Conservation (phyloP, 2,888 invertebrate species). For the Mystacides longicornis region DNA sequence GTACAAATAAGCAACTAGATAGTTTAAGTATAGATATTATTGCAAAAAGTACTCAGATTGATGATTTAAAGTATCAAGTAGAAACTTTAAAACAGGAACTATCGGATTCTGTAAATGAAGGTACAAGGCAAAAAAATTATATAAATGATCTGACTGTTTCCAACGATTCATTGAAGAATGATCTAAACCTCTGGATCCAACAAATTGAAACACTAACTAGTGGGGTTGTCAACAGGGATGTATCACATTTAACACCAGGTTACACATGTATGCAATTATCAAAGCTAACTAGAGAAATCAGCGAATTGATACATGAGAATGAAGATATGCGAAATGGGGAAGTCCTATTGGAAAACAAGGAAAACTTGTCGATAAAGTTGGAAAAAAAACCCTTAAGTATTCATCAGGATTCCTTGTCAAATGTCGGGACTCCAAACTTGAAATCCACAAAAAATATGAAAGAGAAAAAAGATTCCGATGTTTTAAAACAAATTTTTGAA, state of each 20-base stretch:
- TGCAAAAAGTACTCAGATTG: background rate
- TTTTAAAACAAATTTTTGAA: too few species aligned
- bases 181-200: too few species aligned
- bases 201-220: too few species aligned
- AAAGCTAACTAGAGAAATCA: background rate
- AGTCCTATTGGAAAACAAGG: background rate
- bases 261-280: too few species aligned
- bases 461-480: too few species aligned
- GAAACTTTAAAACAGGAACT: background rate
- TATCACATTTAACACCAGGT: too few species aligned
- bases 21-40: background rate
- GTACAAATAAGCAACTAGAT: background rate
- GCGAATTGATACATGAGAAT: background rate
- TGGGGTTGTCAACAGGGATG: too few species aligned
- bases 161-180: background rate
- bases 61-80: background rate
- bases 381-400: background rate
- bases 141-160: background rate
- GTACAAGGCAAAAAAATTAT: too few species aligned
- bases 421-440: too few species aligned
- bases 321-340: background rate
- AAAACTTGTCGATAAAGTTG: background rate
- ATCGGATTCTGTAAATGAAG: background rate
- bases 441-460: too few species aligned
- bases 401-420: too few species aligned